phyloP scores from a whole-genome alignment of 2,113 vertebrate species.

The Eira barbara region DNA sequence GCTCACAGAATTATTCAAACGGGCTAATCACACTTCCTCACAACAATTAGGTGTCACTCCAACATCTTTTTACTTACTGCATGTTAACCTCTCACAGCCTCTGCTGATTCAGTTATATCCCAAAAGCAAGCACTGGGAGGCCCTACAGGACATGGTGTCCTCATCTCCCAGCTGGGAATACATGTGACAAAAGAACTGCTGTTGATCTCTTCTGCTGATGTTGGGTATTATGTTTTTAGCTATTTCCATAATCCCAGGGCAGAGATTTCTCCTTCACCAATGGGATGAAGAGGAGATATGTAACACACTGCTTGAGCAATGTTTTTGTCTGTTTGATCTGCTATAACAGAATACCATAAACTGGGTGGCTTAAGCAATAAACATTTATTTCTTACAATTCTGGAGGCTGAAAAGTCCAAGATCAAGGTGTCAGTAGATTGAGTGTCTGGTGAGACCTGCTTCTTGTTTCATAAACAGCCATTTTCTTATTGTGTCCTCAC shows the following conservation, averaged over 20 bases:
- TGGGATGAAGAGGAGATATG: background rate
- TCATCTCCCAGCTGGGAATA: background rate
- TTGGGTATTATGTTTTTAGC: background rate
- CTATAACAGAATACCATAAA: background rate
- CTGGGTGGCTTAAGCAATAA: background rate
- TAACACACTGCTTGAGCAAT: background rate
- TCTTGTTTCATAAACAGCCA: background rate
- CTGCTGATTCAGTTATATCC: background rate
- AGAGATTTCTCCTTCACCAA: background rate
- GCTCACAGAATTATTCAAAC: background rate
- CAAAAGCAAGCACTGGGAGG: rapidly evolving
- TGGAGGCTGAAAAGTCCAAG: background rate
- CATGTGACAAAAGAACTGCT: no score
- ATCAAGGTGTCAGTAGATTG: background rate
- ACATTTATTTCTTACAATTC: background rate
- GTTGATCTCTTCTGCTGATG: background rate
- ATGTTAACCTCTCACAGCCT: rapidly evolving
- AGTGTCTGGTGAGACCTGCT: background rate
- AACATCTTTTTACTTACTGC: background rate
- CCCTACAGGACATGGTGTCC: background rate
- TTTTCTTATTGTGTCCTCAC: background rate
- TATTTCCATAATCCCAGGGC: background rate
- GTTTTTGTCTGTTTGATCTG: background rate
- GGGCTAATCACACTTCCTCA: background rate
- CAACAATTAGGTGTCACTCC: background rate